Percentiles rank a stretch among this genome's conserved stretches.
phyloP scores from a whole-genome alignment of 2,888 invertebrate species.

The Drosophila merina region DNA sequence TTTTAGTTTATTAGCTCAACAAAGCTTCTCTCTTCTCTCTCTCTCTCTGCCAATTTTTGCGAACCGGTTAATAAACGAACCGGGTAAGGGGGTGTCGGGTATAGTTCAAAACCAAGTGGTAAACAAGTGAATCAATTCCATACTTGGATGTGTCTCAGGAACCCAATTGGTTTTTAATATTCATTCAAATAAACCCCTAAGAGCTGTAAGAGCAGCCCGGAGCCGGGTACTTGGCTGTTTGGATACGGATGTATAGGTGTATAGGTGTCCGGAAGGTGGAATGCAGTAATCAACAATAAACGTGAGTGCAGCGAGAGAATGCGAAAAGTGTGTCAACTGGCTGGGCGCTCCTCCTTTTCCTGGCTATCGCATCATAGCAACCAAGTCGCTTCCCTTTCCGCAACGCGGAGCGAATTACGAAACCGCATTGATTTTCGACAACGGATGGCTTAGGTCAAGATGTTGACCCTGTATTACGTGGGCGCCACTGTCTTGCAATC shows the following conservation, averaged over 20 bases:
- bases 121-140: neutral
- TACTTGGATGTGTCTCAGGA: neutral
- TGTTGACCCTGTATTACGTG: conserved; percentile 92
- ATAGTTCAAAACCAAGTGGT: neutral
- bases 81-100: neutral
- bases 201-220: conserved; percentile 7
- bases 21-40: too few relatives aligned
- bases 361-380: conserved; percentile 48
- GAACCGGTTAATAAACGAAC: neutral
- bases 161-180: neutral
- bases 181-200: neutral
- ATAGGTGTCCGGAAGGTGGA: conserved; percentile 29
- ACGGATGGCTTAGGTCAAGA: conserved; percentile 43
- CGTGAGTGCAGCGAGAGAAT: conserved; percentile 54
- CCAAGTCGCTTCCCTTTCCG: conserved; percentile 31
- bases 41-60: too few relatives aligned
- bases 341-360: conserved; percentile 37
- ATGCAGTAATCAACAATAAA: conserved; percentile 74
- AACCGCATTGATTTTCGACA: conserved; percentile 66
- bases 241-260: conserved; percentile 18
- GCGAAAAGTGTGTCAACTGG: conserved; percentile 69
- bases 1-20: too few relatives aligned
- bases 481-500: conserved; percentile 93
- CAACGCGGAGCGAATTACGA: conserved; percentile 62
- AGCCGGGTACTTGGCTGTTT: neutral